Percentiles rank a stretch among this genome's conserved stretches.
phyloP scores from a whole-genome alignment of 2,797 vertebrate genomes.

The Scarus forsteni region DNA sequence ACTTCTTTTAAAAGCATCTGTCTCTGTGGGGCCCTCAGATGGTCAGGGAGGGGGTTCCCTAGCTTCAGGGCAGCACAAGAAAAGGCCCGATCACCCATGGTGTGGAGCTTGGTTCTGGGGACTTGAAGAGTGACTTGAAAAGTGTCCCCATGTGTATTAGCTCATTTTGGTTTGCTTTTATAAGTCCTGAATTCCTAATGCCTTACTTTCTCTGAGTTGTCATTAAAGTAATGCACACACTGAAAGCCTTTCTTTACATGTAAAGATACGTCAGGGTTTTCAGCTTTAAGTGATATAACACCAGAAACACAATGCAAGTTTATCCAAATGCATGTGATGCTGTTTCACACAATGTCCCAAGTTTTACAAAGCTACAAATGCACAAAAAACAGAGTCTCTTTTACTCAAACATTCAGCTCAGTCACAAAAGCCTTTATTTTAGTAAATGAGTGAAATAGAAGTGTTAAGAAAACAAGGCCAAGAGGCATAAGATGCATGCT shows the following conservation, averaged over 20 bases:
- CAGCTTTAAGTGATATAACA: neutral
- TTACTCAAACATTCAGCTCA: conserved; percentile 4
- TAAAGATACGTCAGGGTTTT: conserved; percentile 7
- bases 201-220: conserved; percentile 10
- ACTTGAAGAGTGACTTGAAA: too few relatives aligned
- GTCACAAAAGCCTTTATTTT: conserved; percentile 8
- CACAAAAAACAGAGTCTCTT: neutral
- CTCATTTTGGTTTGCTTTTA: conserved; percentile 28
- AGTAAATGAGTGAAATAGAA: neutral
- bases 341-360: neutral
- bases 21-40: too few relatives aligned
- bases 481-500: conserved; percentile 17
- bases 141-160: too few relatives aligned
- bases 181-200: conserved; percentile 20
- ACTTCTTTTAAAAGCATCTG: too few relatives aligned
- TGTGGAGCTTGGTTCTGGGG: too few relatives aligned
- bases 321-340: neutral
- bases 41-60: too few relatives aligned
- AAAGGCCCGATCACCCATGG: too few relatives aligned
- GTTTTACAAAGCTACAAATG: conserved; percentile 4
- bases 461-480: conserved; percentile 13
- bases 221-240: conserved; percentile 2
- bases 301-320: neutral
- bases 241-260: conserved; percentile 9
- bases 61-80: too few relatives aligned